A percentile compares a stretch with the other conserved stretches of the same genome.
Evolutionary conservation across 2,113 vertebrate species (phyloP).

Genomic region (Regulus satrapa): DNA sequence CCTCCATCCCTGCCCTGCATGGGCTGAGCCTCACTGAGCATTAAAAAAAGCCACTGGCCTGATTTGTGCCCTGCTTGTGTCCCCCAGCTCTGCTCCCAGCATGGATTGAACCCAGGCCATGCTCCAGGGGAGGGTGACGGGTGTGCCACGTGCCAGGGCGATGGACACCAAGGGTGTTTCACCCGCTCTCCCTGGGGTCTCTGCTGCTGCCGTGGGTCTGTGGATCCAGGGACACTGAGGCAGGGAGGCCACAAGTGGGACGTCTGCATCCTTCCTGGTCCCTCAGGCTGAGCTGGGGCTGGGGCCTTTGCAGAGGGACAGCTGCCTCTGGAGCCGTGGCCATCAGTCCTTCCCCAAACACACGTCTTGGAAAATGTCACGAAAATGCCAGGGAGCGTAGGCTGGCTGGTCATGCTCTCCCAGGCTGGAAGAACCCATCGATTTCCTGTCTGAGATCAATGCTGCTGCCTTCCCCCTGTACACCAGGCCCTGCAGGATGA

Average conservation of each 20-base stretch:
- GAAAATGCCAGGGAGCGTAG: constrained; percentile 7
- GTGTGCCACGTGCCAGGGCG: neutral
- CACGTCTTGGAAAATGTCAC: neutral
- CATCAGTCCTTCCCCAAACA: neutral
- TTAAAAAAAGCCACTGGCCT: neutral
- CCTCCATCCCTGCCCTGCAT: neutral
- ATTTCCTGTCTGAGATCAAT: constrained; percentile 9
- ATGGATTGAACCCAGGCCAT: neutral
- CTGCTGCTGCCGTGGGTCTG: neutral
- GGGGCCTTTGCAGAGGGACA: neutral
- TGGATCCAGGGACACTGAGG: accelerated
- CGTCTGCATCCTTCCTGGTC: accelerated
- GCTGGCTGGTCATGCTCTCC: neutral
- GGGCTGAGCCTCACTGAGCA: neutral
- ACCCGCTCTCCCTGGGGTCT: neutral
- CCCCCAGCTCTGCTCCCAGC: neutral
- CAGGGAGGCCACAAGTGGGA: neutral
- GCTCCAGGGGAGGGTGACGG: accelerated
- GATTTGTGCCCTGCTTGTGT: neutral
- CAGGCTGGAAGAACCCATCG: neutral
- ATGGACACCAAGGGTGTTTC: neutral
- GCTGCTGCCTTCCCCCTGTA: neutral
- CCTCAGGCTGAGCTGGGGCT: neutral
- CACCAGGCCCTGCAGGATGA: neutral
- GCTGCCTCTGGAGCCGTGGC: neutral